Evolutionary conservation across 1,140 invertebrate species (phyloP).

Genomic region (Lepidurus packardi): DNA sequence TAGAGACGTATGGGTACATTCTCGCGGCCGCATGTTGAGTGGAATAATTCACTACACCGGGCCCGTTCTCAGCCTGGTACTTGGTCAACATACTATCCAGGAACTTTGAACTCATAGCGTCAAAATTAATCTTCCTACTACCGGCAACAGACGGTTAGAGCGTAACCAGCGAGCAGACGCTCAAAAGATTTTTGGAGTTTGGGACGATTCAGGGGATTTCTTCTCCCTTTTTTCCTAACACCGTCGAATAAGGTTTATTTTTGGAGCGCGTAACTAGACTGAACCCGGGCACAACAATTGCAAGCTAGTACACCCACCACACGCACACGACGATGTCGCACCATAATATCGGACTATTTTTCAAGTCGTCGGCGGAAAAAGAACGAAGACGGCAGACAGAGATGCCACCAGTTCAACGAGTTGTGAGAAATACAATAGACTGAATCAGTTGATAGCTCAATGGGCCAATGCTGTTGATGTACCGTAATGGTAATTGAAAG

Average conservation of each 20-base stretch:
- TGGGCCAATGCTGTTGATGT: background rate
- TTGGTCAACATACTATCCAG: constrained; percentile 95
- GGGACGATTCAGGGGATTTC: no score
- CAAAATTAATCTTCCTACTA: background rate
- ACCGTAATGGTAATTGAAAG: background rate
- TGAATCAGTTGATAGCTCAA: background rate
- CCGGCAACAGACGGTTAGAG: no score
- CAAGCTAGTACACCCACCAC: constrained; percentile 1
- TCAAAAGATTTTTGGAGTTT: no score
- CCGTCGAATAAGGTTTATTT: background rate
- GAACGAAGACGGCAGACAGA: background rate
- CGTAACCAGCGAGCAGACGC: no score
- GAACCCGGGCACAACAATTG: constrained; percentile 4
- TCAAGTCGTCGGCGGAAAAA: background rate
- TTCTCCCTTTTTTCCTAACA: no score
- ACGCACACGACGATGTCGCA: constrained; percentile 16
- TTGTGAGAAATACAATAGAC: background rate
- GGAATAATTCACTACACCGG: constrained; percentile 44
- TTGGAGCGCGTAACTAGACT: background rate
- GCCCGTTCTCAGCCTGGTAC: constrained; percentile 66
- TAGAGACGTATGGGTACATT: constrained; percentile 63
- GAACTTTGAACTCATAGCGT: constrained; percentile 87
- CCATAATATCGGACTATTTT: background rate
- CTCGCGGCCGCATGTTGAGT: constrained; percentile 43
- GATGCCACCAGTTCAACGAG: background rate